These are phyloP conservation scores for Minunthozetes semirufus DNA, from an alignment of 2,888 invertebrate genomes.

Conservation along the genomic window DNA sequence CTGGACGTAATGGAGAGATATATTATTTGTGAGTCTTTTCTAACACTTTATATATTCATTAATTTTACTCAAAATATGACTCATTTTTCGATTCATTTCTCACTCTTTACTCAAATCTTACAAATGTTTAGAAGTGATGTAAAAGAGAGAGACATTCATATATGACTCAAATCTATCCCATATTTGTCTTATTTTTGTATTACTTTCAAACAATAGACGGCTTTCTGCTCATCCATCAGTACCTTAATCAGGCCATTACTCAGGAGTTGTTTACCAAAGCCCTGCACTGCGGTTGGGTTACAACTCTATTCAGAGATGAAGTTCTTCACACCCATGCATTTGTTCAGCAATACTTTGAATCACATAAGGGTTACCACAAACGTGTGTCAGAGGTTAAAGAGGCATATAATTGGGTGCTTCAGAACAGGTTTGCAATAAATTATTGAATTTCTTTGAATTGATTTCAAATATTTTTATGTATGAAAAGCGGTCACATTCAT, in stretches of 20 bases:
- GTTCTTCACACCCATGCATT: conserved; percentile 91
- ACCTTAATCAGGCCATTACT: conserved; percentile 68
- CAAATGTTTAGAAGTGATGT: no score
- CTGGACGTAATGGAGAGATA: conserved; percentile 92
- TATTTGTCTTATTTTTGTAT: conserved; percentile 37
- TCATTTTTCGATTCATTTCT: no score
- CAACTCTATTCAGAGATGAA: conserved; percentile 92
- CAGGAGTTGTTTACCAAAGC: conserved; percentile 76
- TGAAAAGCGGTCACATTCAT: conserved; percentile 68
- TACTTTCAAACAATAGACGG: conserved; percentile 58
- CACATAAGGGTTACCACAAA: conserved; percentile 87
- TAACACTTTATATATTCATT: not conserved
- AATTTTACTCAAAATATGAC: no score
- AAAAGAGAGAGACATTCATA: no score
- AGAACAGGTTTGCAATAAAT: conserved; percentile 61
- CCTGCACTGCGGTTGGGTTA: conserved; percentile 86
- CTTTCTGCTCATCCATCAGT: conserved; percentile 79
- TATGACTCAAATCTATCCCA: no score
- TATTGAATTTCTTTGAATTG: not conserved
- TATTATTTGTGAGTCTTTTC: conserved; percentile 66
- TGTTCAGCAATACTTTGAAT: conserved; percentile 85
- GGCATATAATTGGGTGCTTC: conserved; percentile 78
- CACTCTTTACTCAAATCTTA: no score
- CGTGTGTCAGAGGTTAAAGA: conserved; percentile 93
- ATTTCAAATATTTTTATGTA: conserved; percentile 35